Evolutionary conservation across 2,797 vertebrate species (phyloP).

Genomic region (Varecia variegata): DNA sequence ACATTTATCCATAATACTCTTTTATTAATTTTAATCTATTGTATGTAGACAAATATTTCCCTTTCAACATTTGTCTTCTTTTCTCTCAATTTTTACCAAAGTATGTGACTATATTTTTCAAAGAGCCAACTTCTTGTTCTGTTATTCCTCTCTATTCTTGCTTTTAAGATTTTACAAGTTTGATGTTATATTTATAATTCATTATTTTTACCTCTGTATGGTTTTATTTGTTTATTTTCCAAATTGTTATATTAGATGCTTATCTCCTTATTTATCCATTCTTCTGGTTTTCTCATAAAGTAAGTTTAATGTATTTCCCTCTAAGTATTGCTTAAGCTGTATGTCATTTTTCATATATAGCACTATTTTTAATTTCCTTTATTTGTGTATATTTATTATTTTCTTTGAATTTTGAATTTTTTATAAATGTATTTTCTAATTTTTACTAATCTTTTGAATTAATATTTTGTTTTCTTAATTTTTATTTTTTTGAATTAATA

Average conservation of each 20-base stretch:
- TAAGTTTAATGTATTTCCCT: not conserved
- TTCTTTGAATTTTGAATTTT: not conserved
- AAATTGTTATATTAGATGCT: not conserved
- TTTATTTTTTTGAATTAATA: not conserved
- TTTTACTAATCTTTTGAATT: not conserved
- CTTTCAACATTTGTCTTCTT: not conserved
- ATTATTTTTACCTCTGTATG: not conserved
- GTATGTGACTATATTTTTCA: not conserved
- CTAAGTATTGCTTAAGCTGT: not conserved
- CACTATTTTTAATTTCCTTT: not conserved
- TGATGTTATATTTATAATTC: not conserved
- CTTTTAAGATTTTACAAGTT: not conserved
- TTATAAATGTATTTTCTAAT: not conserved
- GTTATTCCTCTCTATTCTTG: not conserved
- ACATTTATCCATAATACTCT: not conserved
- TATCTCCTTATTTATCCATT: not conserved
- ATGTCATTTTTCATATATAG: not conserved
- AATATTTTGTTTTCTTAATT: no score
- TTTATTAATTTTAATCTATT: not conserved
- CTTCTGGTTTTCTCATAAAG: not conserved
- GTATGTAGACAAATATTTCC: not conserved
- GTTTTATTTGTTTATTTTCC: not conserved
- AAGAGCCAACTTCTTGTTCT: not conserved
- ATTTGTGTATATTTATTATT: not conserved
- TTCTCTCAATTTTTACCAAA: not conserved